phyloP scores from a whole-genome alignment of 2,888 invertebrate genomes.

The Polydrusus cervinus region DNA sequence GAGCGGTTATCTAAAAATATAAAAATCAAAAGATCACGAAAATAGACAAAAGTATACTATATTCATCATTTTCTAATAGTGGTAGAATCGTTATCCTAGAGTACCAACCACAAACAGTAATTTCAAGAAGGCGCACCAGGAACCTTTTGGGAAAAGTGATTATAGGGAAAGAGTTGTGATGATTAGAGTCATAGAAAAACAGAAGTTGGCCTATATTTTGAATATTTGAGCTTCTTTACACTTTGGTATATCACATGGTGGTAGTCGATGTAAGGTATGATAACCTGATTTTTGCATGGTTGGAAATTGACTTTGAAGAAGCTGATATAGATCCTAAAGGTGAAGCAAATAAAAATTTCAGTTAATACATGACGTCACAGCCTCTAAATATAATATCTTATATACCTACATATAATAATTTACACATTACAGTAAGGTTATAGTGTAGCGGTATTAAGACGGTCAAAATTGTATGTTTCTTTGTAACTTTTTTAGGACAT shows the following conservation, averaged over 20 bases:
- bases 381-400: too few relatives aligned
- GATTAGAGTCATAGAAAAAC: conserved; percentile 99
- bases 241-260: conserved; percentile 97
- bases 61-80: too few relatives aligned
- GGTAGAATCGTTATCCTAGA: conserved; percentile 98
- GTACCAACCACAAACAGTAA: conserved; percentile 93
- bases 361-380: too few relatives aligned
- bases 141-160: conserved; percentile 99
- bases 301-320: conserved; percentile 99
- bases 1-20: conserved; percentile 55
- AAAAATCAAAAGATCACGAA: too few relatives aligned
- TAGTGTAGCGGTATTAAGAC: too few relatives aligned
- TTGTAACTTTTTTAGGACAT: too few relatives aligned
- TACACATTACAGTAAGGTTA: too few relatives aligned
- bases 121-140: conserved; percentile 97
- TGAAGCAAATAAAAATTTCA: too few relatives aligned
- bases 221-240: conserved; percentile 97
- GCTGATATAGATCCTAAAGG: conserved; percentile 97
- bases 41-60: too few relatives aligned
- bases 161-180: conserved; percentile 98
- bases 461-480: too few relatives aligned
- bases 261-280: conserved; percentile 99
- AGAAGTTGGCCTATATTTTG: conserved; percentile 98
- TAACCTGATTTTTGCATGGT: conserved; percentile 99
- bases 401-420: too few relatives aligned